Base-by-base conservation (phyloP, 2,113 vertebrate species). In the Apodemus speciosus region DNA sequence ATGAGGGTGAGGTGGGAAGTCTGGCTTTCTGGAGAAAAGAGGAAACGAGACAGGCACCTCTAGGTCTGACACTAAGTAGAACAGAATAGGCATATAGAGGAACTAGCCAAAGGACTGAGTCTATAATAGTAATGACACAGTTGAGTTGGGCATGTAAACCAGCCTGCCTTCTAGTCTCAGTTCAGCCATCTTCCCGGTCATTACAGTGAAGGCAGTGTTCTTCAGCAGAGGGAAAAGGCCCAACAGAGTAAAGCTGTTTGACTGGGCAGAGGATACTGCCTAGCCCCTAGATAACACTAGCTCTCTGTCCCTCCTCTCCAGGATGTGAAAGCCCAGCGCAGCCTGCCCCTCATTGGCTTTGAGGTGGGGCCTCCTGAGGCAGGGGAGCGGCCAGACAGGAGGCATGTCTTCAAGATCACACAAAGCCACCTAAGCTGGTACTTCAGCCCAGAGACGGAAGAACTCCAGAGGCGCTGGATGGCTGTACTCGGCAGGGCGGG, bases 311-410 rank as follows among this genome's bases (percentile, higher is more conserved):
- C 20, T 93, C 2, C 51, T 90, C 85, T 60, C 14, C 95, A 99
- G 99, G 99, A 99, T 35, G 99, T 99, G 73, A 99, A 99, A 97
- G 99, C 99, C 35, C 99, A 99, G 97, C 98, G 99, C 83, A 99
- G 99, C 49, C 94, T 99, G 23, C 99, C 99, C 92, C 98, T 99
- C 93, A 99, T 99, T 40, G 99, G 99, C 86, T 99, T 99, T 1
- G 98, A 99, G 91, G 98, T 99, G 81, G 98, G 98, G 38, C 98
- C 98, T 0, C 99, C 98, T 0, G 99, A 99, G 93, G 98, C 98
- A 75, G 98, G 98, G 77, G 99, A 99, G 94, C 98, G 98, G n/a
- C 98, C 98, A 80, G 99, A 99, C 96, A 98, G 99, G 49, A 98
- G 99, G 83, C 97, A 98, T 2, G 98, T 98, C 94, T 99, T 99